A percentile compares a stretch with the other conserved stretches of the same genome.
Evolutionary conservation across 2,888 invertebrate genomes (phyloP).

Genomic region (Lepidochrysops patricia): DNA sequence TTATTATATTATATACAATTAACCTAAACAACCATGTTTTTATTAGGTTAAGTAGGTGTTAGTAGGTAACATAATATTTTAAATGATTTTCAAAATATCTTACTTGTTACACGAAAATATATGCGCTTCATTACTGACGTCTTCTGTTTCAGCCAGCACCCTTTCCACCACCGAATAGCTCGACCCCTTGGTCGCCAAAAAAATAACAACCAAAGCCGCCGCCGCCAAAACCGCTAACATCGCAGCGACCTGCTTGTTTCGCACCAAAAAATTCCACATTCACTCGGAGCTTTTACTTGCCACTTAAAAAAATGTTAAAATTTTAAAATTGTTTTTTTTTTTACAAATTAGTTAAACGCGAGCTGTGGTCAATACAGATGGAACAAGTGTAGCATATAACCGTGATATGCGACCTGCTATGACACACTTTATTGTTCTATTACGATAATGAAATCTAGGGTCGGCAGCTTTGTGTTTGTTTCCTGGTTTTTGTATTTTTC

Average conservation of each 20-base stretch:
- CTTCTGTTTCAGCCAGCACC: slow-evolving; percentile 44
- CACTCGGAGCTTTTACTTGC: slow-evolving; percentile 28
- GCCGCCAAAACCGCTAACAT: slow-evolving; percentile 53
- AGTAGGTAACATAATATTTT: too few species aligned
- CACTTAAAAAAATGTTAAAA: not conserved
- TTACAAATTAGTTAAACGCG: not conserved
- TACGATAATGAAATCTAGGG: slow-evolving; percentile 56
- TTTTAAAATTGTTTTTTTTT: not conserved
- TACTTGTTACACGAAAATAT: slow-evolving; percentile 56
- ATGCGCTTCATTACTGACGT: slow-evolving; percentile 48
- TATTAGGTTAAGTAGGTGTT: too few species aligned
- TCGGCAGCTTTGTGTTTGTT: slow-evolving; percentile 37
- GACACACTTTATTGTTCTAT: slow-evolving; percentile 62
- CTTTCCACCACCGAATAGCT: slow-evolving; percentile 31
- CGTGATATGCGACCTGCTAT: slow-evolving; percentile 53
- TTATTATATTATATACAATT: too few species aligned
- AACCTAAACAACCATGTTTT: too few species aligned
- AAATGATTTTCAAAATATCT: too few species aligned
- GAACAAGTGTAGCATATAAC: slow-evolving; percentile 38
- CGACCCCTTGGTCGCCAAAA: slow-evolving; percentile 46
- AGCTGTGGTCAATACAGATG: slow-evolving; percentile 17
- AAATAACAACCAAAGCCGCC: slow-evolving; percentile 50
- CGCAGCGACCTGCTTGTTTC: slow-evolving; percentile 58
- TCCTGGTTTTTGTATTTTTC: slow-evolving; percentile 24
- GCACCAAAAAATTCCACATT: slow-evolving; percentile 64